These are phyloP conservation scores for Megastigmus dorsalis DNA, from an alignment of 2,888 invertebrate species.

Conservation along the genomic window DNA sequence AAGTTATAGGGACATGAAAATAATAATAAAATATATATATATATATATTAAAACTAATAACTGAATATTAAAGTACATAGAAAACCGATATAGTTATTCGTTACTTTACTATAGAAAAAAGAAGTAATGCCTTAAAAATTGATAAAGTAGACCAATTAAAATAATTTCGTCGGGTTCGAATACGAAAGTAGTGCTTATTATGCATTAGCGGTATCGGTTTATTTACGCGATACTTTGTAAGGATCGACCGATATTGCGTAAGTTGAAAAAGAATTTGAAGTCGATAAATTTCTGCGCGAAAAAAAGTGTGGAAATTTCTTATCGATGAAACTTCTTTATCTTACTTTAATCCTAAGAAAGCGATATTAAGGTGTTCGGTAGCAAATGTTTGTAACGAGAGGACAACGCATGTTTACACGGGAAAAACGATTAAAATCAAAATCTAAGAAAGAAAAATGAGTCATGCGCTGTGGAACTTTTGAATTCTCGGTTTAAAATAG, in stretches of 20 bases:
- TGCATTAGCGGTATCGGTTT: no score
- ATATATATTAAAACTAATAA: conserved; percentile 29
- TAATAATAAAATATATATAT: conserved; percentile 13
- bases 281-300: background rate
- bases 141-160: conserved; percentile 1
- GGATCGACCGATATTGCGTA: no score
- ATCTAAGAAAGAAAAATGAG: background rate
- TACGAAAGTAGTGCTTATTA: no score
- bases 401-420: background rate
- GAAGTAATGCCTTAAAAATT: conserved; percentile 1
- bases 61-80: conserved; percentile 41
- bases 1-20: conserved; percentile 38
- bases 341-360: background rate
- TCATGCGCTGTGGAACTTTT: no score
- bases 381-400: background rate
- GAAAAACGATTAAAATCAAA: conserved; percentile 13
- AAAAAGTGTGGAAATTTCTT: conserved; percentile 10
- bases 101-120: conserved; percentile 24
- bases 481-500: no score
- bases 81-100: conserved; percentile 34
- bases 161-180: background rate
- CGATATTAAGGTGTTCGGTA: background rate
- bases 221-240: no score
- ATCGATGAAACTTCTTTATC: conserved; percentile 25
- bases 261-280: background rate